Evolutionary conservation across 2,888 invertebrate genomes (phyloP).

Genomic region (Chrysomela aeneicollis): DNA sequence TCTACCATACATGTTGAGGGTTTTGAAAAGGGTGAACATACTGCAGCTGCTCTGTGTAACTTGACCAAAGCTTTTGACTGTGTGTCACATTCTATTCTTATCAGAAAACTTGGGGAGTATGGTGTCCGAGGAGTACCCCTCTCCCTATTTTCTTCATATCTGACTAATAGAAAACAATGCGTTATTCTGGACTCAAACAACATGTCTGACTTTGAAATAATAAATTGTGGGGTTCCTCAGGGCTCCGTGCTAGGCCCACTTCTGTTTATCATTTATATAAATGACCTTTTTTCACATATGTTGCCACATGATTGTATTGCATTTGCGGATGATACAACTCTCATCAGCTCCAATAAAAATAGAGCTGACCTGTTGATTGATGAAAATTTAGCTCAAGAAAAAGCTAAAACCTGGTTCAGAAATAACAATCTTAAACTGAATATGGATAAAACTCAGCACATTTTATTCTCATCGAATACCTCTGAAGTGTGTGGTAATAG

Average conservation of each 20-base stretch:
- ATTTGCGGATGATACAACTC: too few relatives aligned
- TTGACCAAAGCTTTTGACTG: neutral
- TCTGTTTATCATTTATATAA: neutral
- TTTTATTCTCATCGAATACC: too few relatives aligned
- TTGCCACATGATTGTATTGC: too few relatives aligned
- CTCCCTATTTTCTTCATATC: neutral
- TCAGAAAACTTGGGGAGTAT: neutral
- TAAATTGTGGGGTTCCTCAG: neutral
- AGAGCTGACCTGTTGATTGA: too few relatives aligned
- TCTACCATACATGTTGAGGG: neutral
- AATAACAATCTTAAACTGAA: too few relatives aligned
- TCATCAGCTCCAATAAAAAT: too few relatives aligned
- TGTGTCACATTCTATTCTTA: neutral
- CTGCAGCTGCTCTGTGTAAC: neutral
- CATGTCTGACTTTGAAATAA: neutral
- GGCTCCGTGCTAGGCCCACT: neutral
- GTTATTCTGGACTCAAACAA: neutral
- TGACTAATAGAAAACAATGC: neutral
- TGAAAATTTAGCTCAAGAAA: too few relatives aligned
- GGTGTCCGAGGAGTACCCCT: neutral
- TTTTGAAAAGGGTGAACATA: neutral
- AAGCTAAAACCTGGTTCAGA: too few relatives aligned
- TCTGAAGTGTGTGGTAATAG: too few relatives aligned
- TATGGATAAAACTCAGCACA: too few relatives aligned
- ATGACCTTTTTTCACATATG: neutral